These are phyloP conservation scores for Zelleria hepariella DNA, from an alignment of 2,888 invertebrate species.

Conservation along the genomic window DNA sequence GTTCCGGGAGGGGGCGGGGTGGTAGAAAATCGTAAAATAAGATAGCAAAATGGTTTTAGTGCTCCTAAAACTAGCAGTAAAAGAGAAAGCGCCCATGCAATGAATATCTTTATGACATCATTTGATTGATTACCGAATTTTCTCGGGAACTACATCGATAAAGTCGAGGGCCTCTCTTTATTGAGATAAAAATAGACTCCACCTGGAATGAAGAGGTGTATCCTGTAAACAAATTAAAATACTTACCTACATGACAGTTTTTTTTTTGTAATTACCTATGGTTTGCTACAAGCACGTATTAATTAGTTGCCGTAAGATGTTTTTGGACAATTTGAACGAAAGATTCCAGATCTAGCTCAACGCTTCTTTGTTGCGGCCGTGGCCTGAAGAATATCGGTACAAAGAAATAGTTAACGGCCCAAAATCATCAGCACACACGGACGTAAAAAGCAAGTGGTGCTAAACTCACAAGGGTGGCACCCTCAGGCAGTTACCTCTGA, in stretches of 20 bases:
- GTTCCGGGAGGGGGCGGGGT: conserved; percentile 24
- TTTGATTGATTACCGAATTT: conserved; percentile 57
- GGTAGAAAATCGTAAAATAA: conserved; percentile 54
- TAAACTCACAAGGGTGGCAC: conserved; percentile 29
- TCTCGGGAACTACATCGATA: conserved; percentile 21
- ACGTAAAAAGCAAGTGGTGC: conserved; percentile 32
- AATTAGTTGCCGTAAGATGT: too few species aligned
- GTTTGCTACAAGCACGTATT: too few species aligned
- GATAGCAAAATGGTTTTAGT: conserved; percentile 61
- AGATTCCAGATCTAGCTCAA: neutral
- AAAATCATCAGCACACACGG: neutral
- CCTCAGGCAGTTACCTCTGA: conserved; percentile 42
- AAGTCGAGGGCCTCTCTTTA: conserved; percentile 1
- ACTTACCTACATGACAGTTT: too few species aligned
- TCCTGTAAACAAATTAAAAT: too few species aligned
- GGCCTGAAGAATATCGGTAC: neutral
- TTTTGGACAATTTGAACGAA: too few species aligned
- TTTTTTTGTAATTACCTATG: too few species aligned
- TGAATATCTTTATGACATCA: conserved; percentile 58
- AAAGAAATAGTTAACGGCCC: neutral
- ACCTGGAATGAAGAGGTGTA: neutral
- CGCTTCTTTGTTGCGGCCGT: neutral
- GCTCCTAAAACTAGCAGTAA: conserved; percentile 57
- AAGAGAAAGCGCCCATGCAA: conserved; percentile 49
- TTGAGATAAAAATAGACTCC: neutral